These are phyloP conservation scores for Amaurobius ferox DNA, from an alignment of 2,888 invertebrate species.

Conservation along the genomic window DNA sequence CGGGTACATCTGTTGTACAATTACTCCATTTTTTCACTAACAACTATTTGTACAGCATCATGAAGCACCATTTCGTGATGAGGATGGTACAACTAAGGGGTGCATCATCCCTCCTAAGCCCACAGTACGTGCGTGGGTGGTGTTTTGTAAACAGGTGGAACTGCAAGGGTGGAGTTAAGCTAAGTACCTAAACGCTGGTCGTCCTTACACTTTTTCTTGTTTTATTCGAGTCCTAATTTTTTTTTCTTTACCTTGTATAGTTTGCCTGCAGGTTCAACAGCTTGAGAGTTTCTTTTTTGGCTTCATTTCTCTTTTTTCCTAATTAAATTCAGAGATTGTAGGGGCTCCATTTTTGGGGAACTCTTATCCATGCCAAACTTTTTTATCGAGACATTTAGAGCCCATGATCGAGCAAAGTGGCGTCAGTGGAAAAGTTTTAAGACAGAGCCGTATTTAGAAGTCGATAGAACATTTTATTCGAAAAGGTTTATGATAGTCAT, in stretches of 20 bases:
- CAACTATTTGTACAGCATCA: background rate
- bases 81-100: background rate
- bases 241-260: slow-evolving; percentile 53
- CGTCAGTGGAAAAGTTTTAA: background rate
- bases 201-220: slow-evolving; percentile 42
- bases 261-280: slow-evolving; percentile 24
- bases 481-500: background rate
- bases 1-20: background rate
- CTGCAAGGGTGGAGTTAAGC: slow-evolving; percentile 46
- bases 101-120: background rate
- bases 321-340: background rate
- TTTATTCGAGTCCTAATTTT: background rate
- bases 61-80: background rate
- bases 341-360: slow-evolving; percentile 14
- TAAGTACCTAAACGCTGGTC: slow-evolving; percentile 54
- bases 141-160: slow-evolving; percentile 64
- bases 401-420: no score
- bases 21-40: background rate
- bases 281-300: background rate
- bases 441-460: slow-evolving; percentile 3
- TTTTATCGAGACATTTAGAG: background rate
- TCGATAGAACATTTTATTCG: background rate
- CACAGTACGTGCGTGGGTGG: slow-evolving; percentile 48
- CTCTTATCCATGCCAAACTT: background rate
- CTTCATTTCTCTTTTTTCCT: background rate